These are phyloP conservation scores for Nasonia longicornis DNA, from an alignment of 1,140 invertebrate species.

Conservation along the genomic window DNA sequence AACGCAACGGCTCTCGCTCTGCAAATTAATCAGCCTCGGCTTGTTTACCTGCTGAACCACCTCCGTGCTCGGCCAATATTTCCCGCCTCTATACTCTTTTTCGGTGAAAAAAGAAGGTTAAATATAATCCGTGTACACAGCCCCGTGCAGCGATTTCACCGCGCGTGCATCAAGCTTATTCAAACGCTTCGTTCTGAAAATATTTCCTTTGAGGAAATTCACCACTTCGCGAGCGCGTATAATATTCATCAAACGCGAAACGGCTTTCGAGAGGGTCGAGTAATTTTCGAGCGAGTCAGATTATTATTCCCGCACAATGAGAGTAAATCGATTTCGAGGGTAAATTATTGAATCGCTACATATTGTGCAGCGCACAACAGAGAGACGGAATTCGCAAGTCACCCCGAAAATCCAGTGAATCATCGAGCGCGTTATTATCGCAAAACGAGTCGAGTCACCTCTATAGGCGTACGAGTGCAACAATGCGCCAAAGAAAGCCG, in stretches of 20 bases:
- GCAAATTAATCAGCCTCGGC: neutral
- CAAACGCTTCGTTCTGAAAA: no score
- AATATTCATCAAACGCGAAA: neutral
- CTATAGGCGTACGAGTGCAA: neutral
- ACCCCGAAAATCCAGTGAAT: slow-evolving; percentile 18
- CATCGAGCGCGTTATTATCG: slow-evolving; percentile 29
- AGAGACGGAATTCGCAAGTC: neutral
- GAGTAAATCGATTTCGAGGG: slow-evolving; percentile 6
- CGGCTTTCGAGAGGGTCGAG: neutral
- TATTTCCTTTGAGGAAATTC: neutral
- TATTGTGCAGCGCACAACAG: neutral
- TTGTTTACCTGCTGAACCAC: neutral
- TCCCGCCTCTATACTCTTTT: neutral
- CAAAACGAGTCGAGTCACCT: slow-evolving; percentile 31
- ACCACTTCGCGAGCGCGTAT: neutral
- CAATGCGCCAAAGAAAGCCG: neutral
- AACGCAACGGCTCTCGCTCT: neutral
- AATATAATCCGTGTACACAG: neutral
- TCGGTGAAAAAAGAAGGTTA: neutral
- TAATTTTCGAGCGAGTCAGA: slow-evolving; percentile 4
- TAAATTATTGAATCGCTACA: neutral
- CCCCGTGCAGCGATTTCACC: no score
- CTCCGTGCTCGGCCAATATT: neutral
- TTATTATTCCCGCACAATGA: neutral
- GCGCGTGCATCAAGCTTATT: no score